Evolutionary conservation across 2,797 vertebrate genomes (phyloP), one percentile per base, ranked within the genome.

Genomic region (Phataginus tricuspis): DNA sequence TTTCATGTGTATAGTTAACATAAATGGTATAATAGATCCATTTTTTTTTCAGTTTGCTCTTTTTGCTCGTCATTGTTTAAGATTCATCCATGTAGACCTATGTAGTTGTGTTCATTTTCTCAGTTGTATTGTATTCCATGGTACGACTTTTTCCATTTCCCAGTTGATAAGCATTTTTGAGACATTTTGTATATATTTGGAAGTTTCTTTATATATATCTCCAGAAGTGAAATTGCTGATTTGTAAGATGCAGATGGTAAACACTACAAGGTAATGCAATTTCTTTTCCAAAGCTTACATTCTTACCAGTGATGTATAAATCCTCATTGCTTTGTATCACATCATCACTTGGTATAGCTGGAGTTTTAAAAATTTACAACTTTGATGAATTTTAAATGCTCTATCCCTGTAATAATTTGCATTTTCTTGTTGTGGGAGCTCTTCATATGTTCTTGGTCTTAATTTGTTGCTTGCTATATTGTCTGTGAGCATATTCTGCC

Each of bases 401-500:
- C 0, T 69, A 18, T 57, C 27, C n/a, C 59, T 4, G 57, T 63
- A 71, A 69, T 57, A 66, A 45, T 63, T 23, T 85, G 7, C 0
- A 45, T 53, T 74, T 83, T 69, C 45, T 68, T 91, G 1, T 86
- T 89, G 74, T 80, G 59, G 51, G 39, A 78, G 13, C 53, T 91
- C 15, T 79, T 93, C 72, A 82, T 55, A 29, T 66, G 49, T 71
- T 69, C 27, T 89, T 71, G 18, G 31, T 86, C 55, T 91, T 93
- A 86, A 27, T 93, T 4, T 61, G 89, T 95, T 78, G 29, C 10
- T 86, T 51, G 18, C 1, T 72, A 5, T 77, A 39, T 80, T 86
- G 27, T 72, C 91, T 86, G 86, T 94, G 53, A 96, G 55, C 64
- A 49, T 92, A 34, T 88, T 90, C 39, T 92, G 66, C 23, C 55